A percentile compares a stretch with the other conserved stretches of the same genome.
phyloP scores from a whole-genome alignment of 2,797 vertebrate species.

The Silurus aristotelis region DNA sequence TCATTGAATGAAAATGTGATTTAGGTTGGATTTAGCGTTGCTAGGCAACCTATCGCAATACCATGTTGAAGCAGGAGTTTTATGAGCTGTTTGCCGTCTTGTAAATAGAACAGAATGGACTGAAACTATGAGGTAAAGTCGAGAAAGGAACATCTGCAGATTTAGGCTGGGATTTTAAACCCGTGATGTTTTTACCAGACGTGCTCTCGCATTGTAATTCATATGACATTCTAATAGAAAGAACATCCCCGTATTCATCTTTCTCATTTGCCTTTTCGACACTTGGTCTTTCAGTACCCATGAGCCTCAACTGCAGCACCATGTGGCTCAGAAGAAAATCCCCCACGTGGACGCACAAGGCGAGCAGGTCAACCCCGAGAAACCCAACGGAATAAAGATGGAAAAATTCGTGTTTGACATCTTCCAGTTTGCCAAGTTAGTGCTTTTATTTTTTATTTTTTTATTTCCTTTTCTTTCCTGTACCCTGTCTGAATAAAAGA shows the following conservation, averaged over 20 bases:
- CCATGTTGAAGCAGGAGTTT: neutral
- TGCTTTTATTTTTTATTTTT: conserved; percentile 31
- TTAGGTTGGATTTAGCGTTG: conserved; percentile 24
- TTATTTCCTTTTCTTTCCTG: conserved; percentile 20
- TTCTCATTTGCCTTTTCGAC: conserved; percentile 20
- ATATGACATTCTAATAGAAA: conserved; percentile 47
- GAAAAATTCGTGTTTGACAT: conserved; percentile 99
- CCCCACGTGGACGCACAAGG: conserved; percentile 82
- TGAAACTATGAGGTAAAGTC: conserved; percentile 48
- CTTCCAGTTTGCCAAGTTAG: conserved; percentile 97
- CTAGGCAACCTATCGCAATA: conserved; percentile 25
- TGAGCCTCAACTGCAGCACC: conserved; percentile 90
- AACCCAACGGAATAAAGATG: conserved; percentile 98
- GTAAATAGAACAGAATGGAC: conserved; percentile 46
- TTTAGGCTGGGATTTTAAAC: conserved; percentile 56
- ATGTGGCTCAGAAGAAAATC: conserved; percentile 97
- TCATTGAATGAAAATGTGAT: neutral
- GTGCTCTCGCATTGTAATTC: conserved; percentile 45
- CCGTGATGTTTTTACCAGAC: conserved; percentile 50
- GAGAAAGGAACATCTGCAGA: conserved; percentile 50
- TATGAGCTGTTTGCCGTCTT: conserved; percentile 51
- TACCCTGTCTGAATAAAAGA: conserved; percentile 15
- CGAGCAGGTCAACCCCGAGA: conserved; percentile 83
- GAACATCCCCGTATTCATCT: conserved; percentile 40
- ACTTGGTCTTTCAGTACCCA: conserved; percentile 72